Evolutionary conservation across 2,113 vertebrate genomes (phyloP), one percentile per base, ranked within the genome.

Genomic region (Ptyas mucosa): DNA sequence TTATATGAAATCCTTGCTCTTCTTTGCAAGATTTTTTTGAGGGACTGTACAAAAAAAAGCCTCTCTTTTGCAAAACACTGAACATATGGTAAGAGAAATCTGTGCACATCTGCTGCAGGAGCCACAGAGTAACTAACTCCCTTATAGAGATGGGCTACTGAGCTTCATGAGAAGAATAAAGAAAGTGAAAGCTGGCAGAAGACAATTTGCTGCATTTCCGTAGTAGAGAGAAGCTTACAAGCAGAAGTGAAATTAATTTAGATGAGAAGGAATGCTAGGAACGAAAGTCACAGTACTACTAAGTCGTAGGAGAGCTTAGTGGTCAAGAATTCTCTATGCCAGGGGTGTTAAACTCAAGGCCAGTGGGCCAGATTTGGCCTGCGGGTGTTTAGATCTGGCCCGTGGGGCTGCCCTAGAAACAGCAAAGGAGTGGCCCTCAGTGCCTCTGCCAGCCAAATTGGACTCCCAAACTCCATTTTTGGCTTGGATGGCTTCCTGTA

Each of bases 91-190:
- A 7, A 75, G 69, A 75, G n/a, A 39, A 39, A 54, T 52, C 24
- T 11, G 39, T 87, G 64, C 52, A 54, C 54, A 34, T 10, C 23
- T 0, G 0, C 2, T 0, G 2, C 6, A 53, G 92, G 2, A 46
- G 29, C 53, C 89, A 49, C 46, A 49, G 46, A 49, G 46, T 49
- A 53, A 8, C 64, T 69, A 53, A 9, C 11, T 75, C 18, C 2
- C 14, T 14, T 43, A 3, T 24, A 21, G 34, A 10, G 61, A 52
- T 43, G 43, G 39, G 7, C 21, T 6, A 91, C n/a, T n/a, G 0
- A 0, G 18, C 87, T 87, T 81, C 29, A 64, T 0, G 0, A 91
- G 21, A 57, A 23, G 55, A 93, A 61, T 18, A 46, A 49, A 26
- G 3, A 51, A 64, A 51, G 57, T 15, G 88, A 89, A 14, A 46